Base-by-base conservation (phyloP, 2,797 vertebrate species). In the Neomorphus geoffroyi region DNA sequence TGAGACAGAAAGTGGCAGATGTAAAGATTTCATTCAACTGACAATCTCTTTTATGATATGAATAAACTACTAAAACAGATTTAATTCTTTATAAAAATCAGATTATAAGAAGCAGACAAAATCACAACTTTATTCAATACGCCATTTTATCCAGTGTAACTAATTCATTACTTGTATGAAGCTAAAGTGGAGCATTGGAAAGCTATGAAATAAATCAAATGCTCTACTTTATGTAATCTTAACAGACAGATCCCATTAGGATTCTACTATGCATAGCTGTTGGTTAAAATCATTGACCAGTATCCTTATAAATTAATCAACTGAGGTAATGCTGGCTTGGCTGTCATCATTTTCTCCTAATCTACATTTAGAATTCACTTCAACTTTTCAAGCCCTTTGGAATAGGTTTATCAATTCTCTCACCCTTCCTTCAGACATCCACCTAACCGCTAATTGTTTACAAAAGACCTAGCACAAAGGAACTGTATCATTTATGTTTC, bases 241-340 rank as follows among this genome's bases (percentile, higher is more conserved):
- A 98, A 97, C 95, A 98, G 98, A 97, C 97, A 97, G 96, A 97
- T 98, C 96, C 97, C 96, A 97, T 98, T 98, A 98, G 97, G 92
- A 97, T 96, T 98, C 93, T 89, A 80, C 95, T 97, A 93, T 80
- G 94, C 96, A 92, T 97, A 97, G 96, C 97, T 98, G 88, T 97
- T 98, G 97, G 97, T 98, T 97, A 98, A 97, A 98, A 97, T 97
- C 96, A 98, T 98, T 98, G 97, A 98, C 98, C 97, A 98, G 94
- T 92, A 97, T 92, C 93, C 97, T 96, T 97, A 97, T 96, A 97
- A 98, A 98, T 98, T 97, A 98, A 98, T 98, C 97, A 98, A 79
- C 93, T 95, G 96, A 97, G 93, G 97, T 96, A 98, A 98, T 93
- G 95, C 95, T 92, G 91, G 83, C 92, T 97, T 77, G 70, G 86